Base-by-base conservation (phyloP, 2,113 vertebrate species). In the Colossoma macropomum region DNA sequence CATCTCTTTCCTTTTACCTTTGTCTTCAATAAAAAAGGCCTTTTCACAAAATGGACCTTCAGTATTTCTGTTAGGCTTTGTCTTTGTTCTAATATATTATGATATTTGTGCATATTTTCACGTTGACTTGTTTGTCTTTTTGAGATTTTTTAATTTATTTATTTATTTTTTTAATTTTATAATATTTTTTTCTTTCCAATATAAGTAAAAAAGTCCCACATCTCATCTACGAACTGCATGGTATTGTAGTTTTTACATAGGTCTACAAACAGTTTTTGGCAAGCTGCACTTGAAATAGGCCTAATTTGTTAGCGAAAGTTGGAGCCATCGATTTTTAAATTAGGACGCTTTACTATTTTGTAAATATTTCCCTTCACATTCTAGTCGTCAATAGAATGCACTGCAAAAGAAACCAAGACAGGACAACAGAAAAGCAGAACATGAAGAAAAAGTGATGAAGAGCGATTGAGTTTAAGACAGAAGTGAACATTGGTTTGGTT, bases 21-120 rank as follows among this genome's bases (percentile, higher is more conserved):
- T 81, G 52, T 70, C 81, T 54, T 84, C 48, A 86, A 87, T 85
- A 93, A 85, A 83, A 76, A 32, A 38, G 34, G 10, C 52, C 12
- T 84, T 41, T 79, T 60, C 25, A 34, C 7, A 62, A 83, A 75
- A 86, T 45, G 75, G 63, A 77, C 38, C 19, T 41, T 48, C 28
- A 1, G 10, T 48, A 32, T 77, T 82, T 71, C 32, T n/a, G 70
- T n/a, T 38, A 73, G 68, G 74, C 41, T 78, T 65, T 75, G 50
- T 75, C 56, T 85, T 85, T 77, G 12, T 81, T 73, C 27, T 48
- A 73, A 32, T 23, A 25, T 27, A 62, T 27, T 62, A 27, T 25
- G n/a, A 27, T 56, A 56, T 75, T 59, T 75, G 34, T 45, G 38
- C 68, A 25, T 19, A 17, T 69, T 69, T 69, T 38, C 66, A 38